Evolutionary conservation across 2,113 vertebrate species (phyloP), one percentile per base, ranked within the genome.

Genomic region (Glareola pratincola): DNA sequence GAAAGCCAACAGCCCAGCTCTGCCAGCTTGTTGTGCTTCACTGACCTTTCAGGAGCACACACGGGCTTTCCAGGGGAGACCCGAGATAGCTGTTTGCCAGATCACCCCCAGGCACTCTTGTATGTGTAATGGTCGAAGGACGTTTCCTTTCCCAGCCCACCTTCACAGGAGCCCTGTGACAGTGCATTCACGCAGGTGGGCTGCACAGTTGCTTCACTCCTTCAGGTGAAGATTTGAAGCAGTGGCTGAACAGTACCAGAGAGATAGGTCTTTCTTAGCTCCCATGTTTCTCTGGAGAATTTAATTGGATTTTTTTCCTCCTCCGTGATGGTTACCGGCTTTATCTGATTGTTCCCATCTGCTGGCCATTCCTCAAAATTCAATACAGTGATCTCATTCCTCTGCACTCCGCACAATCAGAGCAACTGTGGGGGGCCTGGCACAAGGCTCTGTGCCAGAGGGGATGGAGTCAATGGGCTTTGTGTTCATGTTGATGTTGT

Each of bases 321-420:
- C 90, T 85, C 59, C 2, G 3, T 93, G 89, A 91, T 94, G 68
- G 78, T 95, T 95, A 54, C 93, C 12, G 21, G 73, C 63, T 88
- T 96, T 97, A 95, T 97, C 93, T 96, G 95, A 97, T 97, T 94
- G 95, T 91, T 98, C 92, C 96, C 96, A 97, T 97, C 96, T 97
- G 97, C 89, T 63, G 50, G 87, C 94, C 95, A 86, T 93, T 95
- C 84, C 81, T 96, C 80, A 94, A 69, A 94, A 94, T 73, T 94
- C 85, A 92, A 36, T 71, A 45, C 3, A 93, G 92, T 94, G 92
- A 96, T 95, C 91, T 97, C 93, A 96, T 85, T 96, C 67, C 83
- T 84, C 74, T 94, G 73, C 72, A 78, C 73, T 94, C 87, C 76
- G 94, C 13, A 57, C 81, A 94, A 93, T 94, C 92, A 95, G 47